These are phyloP conservation scores for Aphaenogaster floridana DNA, from an alignment of 1,140 invertebrate genomes.

Conservation along the genomic window DNA sequence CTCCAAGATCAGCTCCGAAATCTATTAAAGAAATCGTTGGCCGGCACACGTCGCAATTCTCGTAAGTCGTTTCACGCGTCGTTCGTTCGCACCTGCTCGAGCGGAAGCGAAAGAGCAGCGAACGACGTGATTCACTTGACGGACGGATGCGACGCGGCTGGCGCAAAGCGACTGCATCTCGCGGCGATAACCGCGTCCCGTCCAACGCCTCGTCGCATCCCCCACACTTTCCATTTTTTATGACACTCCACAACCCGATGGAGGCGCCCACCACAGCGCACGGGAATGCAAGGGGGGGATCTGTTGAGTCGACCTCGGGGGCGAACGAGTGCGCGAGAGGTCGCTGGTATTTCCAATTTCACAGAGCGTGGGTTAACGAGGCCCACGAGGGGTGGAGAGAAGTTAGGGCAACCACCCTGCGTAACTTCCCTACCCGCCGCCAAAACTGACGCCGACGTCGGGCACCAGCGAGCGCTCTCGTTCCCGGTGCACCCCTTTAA, in stretches of 20 bases:
- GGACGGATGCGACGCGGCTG: conserved; percentile 42
- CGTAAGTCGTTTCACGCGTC: conserved; percentile 62
- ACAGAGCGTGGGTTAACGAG: conserved; percentile 86
- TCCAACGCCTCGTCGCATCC: conserved; percentile 56
- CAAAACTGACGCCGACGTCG: conserved; percentile 66
- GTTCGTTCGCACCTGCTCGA: conserved; percentile 56
- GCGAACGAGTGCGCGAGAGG: conserved; percentile 49
- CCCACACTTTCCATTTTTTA: conserved; percentile 72
- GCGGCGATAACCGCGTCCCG: conserved; percentile 75
- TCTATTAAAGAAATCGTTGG: conserved; percentile 58
- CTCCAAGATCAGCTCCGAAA: conserved; percentile 4
- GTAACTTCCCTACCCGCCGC: conserved; percentile 62
- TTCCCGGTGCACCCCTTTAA: conserved; percentile 73
- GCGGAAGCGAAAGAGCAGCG: conserved; percentile 48
- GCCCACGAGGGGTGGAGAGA: conserved; percentile 80
- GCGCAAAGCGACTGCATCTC: conserved; percentile 25
- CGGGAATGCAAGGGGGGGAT: conserved; percentile 17
- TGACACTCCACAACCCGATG: conserved; percentile 55
- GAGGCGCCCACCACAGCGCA: conserved; percentile 45
- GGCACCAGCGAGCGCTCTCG: conserved; percentile 43
- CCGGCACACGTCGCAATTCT: conserved; percentile 40
- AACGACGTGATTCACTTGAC: conserved; percentile 72
- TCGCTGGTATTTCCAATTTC: conserved; percentile 85
- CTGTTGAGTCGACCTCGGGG: conserved; percentile 21
- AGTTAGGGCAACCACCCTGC: conserved; percentile 74